Evolutionary conservation across 1,140 invertebrate species (phyloP).

Genomic region (Drosophila saltans): DNA sequence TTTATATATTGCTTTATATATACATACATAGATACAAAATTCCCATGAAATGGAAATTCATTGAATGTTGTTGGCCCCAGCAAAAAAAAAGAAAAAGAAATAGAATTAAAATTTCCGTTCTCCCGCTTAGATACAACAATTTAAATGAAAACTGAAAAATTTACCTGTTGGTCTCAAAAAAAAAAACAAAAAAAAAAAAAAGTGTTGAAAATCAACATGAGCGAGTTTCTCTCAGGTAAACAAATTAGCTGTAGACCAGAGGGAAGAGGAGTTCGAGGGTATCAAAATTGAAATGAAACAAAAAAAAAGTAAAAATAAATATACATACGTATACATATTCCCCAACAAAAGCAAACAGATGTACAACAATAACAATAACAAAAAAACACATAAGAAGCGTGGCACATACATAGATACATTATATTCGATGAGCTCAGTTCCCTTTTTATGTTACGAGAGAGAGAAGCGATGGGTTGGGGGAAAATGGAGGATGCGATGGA

Average conservation of each 20-base stretch:
- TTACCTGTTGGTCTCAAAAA: constrained; percentile 51
- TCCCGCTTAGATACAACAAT: constrained; percentile 30
- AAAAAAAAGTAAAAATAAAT: constrained; percentile 49
- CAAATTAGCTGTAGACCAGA: constrained; percentile 56
- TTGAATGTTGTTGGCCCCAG: not conserved
- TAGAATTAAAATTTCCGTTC: constrained; percentile 31
- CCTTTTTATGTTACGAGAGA: constrained; percentile 50
- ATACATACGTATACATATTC: constrained; percentile 43
- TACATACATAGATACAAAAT: constrained; percentile 25
- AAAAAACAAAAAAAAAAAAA: not conserved
- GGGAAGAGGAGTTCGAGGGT: not conserved
- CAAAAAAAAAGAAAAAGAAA: constrained; percentile 11
- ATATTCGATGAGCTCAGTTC: constrained; percentile 72
- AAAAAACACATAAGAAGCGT: constrained; percentile 31
- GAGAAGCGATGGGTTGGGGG: not conserved
- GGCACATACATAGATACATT: constrained; percentile 41
- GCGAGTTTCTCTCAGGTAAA: constrained; percentile 58
- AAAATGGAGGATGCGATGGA: not conserved
- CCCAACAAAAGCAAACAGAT: constrained; percentile 64
- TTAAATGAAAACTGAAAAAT: constrained; percentile 13
- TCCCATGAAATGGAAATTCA: constrained; percentile 38
- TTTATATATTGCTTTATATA: constrained; percentile 28
- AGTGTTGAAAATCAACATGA: constrained; percentile 61
- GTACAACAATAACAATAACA: constrained; percentile 37
- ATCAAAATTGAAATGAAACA: constrained; percentile 27